Evolutionary conservation across 2,113 vertebrate genomes (phyloP).

Genomic region (Pelmatolapia mariae): DNA sequence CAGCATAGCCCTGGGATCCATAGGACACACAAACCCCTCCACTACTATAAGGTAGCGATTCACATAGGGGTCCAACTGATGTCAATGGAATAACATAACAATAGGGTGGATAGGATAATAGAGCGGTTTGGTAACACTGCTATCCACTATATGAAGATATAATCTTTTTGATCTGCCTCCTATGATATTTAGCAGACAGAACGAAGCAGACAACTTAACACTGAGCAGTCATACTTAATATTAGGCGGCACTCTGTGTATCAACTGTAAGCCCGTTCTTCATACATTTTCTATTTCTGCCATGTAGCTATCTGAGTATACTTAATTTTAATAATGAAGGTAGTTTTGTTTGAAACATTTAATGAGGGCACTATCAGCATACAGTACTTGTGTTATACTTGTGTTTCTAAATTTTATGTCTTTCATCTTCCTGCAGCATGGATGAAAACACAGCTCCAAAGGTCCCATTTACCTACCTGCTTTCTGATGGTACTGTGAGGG

Average conservation of each 20-base stretch:
- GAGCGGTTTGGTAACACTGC: not conserved
- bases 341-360: not conserved
- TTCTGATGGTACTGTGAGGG: not conserved
- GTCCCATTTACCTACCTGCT: conserved; percentile 6
- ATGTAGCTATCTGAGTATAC: not conserved
- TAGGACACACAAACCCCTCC: not conserved
- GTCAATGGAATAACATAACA: not conserved
- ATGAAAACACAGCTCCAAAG: conserved; percentile 17
- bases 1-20: not conserved
- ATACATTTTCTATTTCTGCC: not conserved
- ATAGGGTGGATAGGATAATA: not conserved
- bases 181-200: not conserved
- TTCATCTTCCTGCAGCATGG: conserved; percentile 30
- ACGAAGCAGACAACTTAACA: fast-evolving
- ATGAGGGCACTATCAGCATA: not conserved
- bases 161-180: not conserved
- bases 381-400: not conserved
- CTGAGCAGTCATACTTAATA: not conserved
- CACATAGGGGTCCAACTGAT: not conserved
- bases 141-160: not conserved
- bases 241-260: not conserved
- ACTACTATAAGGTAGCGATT: not conserved
- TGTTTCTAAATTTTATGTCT: not conserved
- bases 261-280: not conserved
- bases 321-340: not conserved